These are phyloP conservation scores for Sarcophaga rosellei DNA, from an alignment of 2,888 invertebrate genomes.

Conservation along the genomic window DNA sequence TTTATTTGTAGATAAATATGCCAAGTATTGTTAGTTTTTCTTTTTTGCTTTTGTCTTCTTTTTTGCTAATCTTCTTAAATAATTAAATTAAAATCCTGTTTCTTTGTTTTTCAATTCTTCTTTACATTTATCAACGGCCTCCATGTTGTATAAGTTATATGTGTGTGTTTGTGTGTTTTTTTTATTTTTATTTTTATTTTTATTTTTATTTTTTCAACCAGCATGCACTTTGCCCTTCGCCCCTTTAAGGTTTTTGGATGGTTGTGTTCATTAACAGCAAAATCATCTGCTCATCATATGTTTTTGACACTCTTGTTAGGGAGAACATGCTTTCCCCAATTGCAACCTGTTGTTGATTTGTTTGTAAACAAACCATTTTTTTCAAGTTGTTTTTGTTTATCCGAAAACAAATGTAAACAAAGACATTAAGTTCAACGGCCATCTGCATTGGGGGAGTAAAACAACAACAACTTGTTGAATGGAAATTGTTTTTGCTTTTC, in stretches of 20 bases:
- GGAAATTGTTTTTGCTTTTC: background rate
- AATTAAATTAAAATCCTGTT: conserved; percentile 24
- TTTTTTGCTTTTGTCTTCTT: background rate
- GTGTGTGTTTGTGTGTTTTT: background rate
- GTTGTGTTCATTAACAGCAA: conserved; percentile 57
- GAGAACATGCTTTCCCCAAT: background rate
- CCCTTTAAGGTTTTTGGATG: background rate
- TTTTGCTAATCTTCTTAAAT: background rate
- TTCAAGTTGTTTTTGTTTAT: conserved; percentile 11
- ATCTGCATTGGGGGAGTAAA: conserved; percentile 11
- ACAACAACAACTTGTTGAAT: conserved; percentile 47
- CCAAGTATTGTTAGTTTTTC: background rate
- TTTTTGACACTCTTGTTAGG: conserved; percentile 39
- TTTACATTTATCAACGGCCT: background rate
- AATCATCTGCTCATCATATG: conserved; percentile 63
- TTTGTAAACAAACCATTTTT: conserved; percentile 55
- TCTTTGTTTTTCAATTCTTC: conserved; percentile 5
- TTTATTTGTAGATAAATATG: conserved; percentile 5
- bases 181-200: too few species aligned
- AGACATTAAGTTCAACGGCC: conserved; percentile 45
- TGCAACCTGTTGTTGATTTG: conserved; percentile 52
- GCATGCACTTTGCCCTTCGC: background rate
- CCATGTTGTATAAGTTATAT: conserved; percentile 25
- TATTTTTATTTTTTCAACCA: background rate
- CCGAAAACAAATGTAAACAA: conserved; percentile 45